Evolutionary conservation across 2,888 invertebrate species (phyloP).

Genomic region (Melanostoma scalare): DNA sequence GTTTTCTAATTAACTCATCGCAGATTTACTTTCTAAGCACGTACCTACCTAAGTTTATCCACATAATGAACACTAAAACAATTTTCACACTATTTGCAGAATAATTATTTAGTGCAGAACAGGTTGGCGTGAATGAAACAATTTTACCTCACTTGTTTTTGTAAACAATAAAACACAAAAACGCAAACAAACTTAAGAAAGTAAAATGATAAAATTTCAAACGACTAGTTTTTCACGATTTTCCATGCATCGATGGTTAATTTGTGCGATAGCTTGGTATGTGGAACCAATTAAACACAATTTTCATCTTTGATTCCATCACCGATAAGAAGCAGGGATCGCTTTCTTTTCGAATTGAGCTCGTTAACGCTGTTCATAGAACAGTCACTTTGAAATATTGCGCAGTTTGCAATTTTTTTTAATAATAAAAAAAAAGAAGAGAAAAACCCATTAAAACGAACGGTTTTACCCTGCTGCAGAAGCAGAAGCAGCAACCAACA

Average conservation of each 20-base stretch:
- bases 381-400: no score
- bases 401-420: no score
- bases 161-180: not conserved
- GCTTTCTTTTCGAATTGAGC: no score
- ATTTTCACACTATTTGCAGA: constrained; percentile 47
- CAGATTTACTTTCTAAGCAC: constrained; percentile 46
- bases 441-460: no score
- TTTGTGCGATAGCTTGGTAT: not conserved
- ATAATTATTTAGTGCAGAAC: constrained; percentile 58
- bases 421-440: no score
- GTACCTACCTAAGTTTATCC: not conserved
- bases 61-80: not conserved
- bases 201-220: constrained; percentile 30
- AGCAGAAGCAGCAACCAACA: no score
- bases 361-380: no score
- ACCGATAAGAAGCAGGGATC: no score
- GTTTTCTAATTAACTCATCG: no score
- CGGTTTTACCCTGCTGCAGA: no score
- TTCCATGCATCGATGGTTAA: constrained; percentile 3
- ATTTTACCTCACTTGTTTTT: not conserved
- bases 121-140: constrained; percentile 27
- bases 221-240: not conserved
- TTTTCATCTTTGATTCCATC: no score
- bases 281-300: no score
- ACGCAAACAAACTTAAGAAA: constrained; percentile 33